Conservation (phyloP, 2,888 invertebrate genomes). For the Dynastes hyllus region DNA sequence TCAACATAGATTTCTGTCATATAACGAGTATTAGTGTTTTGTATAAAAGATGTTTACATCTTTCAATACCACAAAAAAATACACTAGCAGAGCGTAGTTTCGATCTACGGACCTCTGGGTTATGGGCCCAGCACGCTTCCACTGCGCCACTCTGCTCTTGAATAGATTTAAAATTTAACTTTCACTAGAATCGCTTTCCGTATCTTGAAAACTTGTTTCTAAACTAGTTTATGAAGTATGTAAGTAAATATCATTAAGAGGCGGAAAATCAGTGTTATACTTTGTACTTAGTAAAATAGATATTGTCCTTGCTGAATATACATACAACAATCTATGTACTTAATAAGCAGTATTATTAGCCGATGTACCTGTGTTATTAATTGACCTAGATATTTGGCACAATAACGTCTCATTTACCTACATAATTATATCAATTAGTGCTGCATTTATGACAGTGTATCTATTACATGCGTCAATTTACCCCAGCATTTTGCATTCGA, state of each 20-base stretch:
- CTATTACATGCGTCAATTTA: slow-evolving; percentile 20
- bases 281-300: too few relatives aligned
- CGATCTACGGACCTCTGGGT: slow-evolving; percentile 95
- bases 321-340: too few relatives aligned
- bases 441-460: neutral
- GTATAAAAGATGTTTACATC: too few relatives aligned
- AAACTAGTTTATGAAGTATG: too few relatives aligned
- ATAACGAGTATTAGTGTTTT: too few relatives aligned
- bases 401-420: slow-evolving; percentile 32
- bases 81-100: slow-evolving; percentile 86
- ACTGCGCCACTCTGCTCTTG: slow-evolving; percentile 86
- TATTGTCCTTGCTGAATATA: too few relatives aligned
- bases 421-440: slow-evolving; percentile 27
- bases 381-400: slow-evolving; percentile 35
- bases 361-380: neutral
- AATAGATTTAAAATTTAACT: too few relatives aligned
- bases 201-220: too few relatives aligned
- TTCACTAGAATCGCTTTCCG: too few relatives aligned
- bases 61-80: neutral
- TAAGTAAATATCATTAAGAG: too few relatives aligned
- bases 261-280: too few relatives aligned
- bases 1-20: too few relatives aligned
- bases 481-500: neutral
- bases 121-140: slow-evolving; percentile 90
- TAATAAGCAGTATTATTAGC: neutral